Evolutionary conservation across 1,140 invertebrate species (phyloP).

Genomic region (Danaus melanippus): DNA sequence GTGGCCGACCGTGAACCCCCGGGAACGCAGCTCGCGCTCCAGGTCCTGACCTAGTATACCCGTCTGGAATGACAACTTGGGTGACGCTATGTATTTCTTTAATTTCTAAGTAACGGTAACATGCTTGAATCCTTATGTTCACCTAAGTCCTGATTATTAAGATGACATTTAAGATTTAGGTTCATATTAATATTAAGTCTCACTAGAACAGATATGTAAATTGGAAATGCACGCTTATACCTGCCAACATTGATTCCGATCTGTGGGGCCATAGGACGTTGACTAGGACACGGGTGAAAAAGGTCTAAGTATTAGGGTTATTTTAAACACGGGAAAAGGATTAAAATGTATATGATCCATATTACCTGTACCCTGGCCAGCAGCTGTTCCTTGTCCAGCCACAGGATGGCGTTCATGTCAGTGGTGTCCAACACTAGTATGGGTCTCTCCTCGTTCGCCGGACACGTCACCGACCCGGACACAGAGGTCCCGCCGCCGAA

Average conservation of each 20-base stretch:
- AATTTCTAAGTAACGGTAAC: neutral
- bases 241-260: too few species aligned
- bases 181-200: too few species aligned
- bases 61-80: constrained; percentile 76
- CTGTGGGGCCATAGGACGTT: too few species aligned
- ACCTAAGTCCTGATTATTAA: too few species aligned
- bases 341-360: too few species aligned
- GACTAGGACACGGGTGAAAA: too few species aligned
- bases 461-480: constrained; percentile 91
- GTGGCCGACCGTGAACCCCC: constrained; percentile 89
- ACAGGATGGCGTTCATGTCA: constrained; percentile 96
- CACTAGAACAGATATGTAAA: too few species aligned
- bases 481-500: constrained; percentile 98
- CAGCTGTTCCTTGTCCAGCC: constrained; percentile 91
- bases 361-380: constrained; percentile 53
- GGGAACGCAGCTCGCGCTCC: constrained; percentile 80
- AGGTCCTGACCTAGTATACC: constrained; percentile 97
- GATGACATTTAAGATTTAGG: too few species aligned
- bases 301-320: too few species aligned
- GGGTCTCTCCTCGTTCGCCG: constrained; percentile 82
- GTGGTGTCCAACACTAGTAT: constrained; percentile 95
- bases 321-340: too few species aligned
- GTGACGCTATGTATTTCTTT: neutral
- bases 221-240: too few species aligned
- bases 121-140: too few species aligned